Percentiles rank a stretch among this genome's conserved stretches.
phyloP scores from a whole-genome alignment of 1,140 invertebrate species.

The Ectropis grisescens region DNA sequence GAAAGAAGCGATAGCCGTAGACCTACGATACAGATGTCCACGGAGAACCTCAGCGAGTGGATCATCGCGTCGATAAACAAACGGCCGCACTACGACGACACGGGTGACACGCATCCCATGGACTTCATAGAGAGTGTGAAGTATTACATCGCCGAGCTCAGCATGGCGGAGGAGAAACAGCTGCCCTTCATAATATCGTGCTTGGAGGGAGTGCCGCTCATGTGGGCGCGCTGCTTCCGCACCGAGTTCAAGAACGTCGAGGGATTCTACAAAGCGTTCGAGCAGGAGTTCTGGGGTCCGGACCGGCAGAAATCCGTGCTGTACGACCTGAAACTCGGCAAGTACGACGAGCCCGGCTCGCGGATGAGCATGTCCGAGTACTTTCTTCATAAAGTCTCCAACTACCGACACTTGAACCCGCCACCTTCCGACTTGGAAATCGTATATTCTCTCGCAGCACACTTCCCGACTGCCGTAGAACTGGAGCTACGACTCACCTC shows the following conservation, averaged over 20 bases:
- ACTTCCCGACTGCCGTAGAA: conserved; percentile 56
- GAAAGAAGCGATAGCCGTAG: conserved; percentile 19
- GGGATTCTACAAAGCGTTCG: conserved; percentile 46
- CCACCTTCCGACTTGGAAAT: conserved; percentile 60
- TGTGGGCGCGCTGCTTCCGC: conserved; percentile 59
- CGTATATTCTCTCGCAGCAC: conserved; percentile 56
- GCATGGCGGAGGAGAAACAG: conserved; percentile 42
- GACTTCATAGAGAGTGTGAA: conserved; percentile 56
- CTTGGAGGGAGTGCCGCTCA: conserved; percentile 48
- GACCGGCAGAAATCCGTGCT: conserved; percentile 53
- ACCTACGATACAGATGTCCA: conserved; percentile 25
- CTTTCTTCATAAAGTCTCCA: conserved; percentile 56
- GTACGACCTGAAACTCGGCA: conserved; percentile 59
- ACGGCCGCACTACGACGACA: conserved; percentile 55
- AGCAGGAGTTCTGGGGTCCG: conserved; percentile 55
- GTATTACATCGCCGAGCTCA: conserved; percentile 54
- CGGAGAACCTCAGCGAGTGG: conserved; percentile 44
- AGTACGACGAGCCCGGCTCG: conserved; percentile 42
- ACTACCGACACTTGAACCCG: conserved; percentile 51
- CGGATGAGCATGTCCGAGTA: conserved; percentile 58
- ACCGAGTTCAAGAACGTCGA: conserved; percentile 44
- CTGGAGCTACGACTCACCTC: conserved; percentile 53
- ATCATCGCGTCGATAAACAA: conserved; percentile 44
- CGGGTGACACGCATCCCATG: conserved; percentile 51
- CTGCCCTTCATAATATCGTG: conserved; percentile 53